These are phyloP conservation scores for Panagrolaimus sp. DNA, from an alignment of 1,140 invertebrate species.

Conservation along the genomic window DNA sequence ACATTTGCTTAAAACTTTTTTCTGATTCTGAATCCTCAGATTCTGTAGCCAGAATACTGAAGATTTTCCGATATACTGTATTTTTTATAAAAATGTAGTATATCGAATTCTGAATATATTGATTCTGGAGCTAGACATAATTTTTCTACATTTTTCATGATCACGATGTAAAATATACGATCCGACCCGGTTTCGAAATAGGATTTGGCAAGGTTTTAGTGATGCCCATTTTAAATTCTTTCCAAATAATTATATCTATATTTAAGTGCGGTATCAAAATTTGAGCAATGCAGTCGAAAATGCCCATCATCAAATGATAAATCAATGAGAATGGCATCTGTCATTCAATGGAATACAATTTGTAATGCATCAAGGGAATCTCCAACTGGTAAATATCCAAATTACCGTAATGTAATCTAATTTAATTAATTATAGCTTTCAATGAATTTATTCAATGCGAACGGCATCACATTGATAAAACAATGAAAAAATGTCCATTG, in stretches of 20 bases:
- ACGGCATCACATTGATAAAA: slow-evolving; percentile 14
- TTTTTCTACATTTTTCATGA: no score
- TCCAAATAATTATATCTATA: background rate
- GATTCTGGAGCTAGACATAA: no score
- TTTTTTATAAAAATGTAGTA: no score
- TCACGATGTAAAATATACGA: no score
- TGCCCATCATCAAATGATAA: slow-evolving; percentile 5
- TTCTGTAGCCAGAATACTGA: no score
- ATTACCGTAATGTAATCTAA: background rate
- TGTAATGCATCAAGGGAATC: slow-evolving; percentile 5
- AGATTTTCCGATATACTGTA: no score
- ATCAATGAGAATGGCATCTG: slow-evolving; percentile 8
- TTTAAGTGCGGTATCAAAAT: slow-evolving; percentile 8
- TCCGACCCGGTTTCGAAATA: no score
- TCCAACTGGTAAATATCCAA: background rate
- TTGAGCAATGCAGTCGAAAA: background rate
- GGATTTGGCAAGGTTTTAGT: no score
- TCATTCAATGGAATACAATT: slow-evolving; percentile 11
- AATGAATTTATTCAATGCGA: slow-evolving; percentile 1
- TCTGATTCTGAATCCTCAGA: no score
- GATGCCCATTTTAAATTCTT: background rate
- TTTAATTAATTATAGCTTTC: background rate
- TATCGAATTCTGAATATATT: no score
- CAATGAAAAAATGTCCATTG: background rate
- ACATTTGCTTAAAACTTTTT: no score